phyloP scores from a whole-genome alignment of 2,797 vertebrate species.

The Propithecus deckenii region DNA sequence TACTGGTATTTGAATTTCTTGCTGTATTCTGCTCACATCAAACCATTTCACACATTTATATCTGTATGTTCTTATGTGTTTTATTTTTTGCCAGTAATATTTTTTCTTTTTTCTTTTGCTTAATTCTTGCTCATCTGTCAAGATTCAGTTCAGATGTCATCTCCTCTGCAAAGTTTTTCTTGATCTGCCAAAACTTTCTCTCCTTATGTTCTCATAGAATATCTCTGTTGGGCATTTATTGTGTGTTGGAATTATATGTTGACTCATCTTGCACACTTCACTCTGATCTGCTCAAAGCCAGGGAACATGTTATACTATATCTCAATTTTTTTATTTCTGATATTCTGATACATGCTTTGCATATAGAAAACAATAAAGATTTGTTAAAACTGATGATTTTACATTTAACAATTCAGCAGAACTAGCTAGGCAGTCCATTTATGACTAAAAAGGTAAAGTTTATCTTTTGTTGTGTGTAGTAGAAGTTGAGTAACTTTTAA shows the following conservation, averaged over 20 bases:
- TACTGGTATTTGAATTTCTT: background rate
- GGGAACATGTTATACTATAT: background rate
- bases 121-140: background rate
- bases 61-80: background rate
- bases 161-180: background rate
- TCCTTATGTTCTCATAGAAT: background rate
- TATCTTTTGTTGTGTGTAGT: background rate
- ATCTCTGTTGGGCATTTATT: background rate
- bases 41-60: background rate
- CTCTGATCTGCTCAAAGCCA: background rate
- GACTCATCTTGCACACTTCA: background rate
- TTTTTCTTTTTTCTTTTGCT: conserved; percentile 21
- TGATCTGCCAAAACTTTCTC: background rate
- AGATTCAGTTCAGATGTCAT: background rate
- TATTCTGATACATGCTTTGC: background rate
- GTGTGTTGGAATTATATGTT: background rate
- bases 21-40: background rate
- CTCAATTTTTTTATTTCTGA: background rate
- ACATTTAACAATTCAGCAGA: background rate
- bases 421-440: background rate
- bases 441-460: background rate
- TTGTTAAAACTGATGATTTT: background rate
- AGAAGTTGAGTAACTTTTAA: background rate
- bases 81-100: background rate
- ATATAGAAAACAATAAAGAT: background rate